These are phyloP conservation scores for Tetraodon nigroviridis DNA, from an alignment of 2,113 vertebrate species.

Conservation along the genomic window DNA sequence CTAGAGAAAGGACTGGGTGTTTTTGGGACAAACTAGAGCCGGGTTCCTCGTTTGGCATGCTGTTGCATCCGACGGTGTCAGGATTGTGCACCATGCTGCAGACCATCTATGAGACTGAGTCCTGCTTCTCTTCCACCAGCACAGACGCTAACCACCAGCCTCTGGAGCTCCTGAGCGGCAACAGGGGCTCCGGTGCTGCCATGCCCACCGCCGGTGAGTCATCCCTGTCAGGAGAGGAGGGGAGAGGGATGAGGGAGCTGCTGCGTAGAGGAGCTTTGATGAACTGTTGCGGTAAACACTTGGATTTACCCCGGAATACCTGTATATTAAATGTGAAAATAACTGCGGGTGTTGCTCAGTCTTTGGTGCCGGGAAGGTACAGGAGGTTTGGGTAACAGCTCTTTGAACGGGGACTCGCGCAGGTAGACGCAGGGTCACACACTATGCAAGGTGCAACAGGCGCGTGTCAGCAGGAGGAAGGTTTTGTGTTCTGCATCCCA, in stretches of 20 bases:
- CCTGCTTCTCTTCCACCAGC: slow-evolving; percentile 59
- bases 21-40: slow-evolving; percentile 18
- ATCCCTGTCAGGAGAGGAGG: slow-evolving; percentile 40
- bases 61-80: slow-evolving; percentile 64
- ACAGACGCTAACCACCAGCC: slow-evolving; percentile 58
- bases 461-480: neutral
- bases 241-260: neutral
- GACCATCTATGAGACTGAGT: slow-evolving; percentile 72
- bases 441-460: neutral
- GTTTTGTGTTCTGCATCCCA: neutral
- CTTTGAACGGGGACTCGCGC: neutral
- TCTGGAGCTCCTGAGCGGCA: slow-evolving; percentile 66
- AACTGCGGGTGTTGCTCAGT: neutral
- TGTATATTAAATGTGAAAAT: neutral
- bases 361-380: neutral
- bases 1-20: slow-evolving; percentile 17
- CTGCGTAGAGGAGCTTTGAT: neutral
- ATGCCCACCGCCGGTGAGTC: slow-evolving; percentile 69
- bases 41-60: slow-evolving; percentile 57
- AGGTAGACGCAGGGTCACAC: neutral
- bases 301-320: neutral
- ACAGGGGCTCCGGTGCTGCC: slow-evolving; percentile 56
- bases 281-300: neutral
- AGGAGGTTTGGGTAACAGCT: neutral
- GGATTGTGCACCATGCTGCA: slow-evolving; percentile 72